Evolutionary conservation across 2,888 invertebrate genomes (phyloP).

Genomic region (Idaea biselata): DNA sequence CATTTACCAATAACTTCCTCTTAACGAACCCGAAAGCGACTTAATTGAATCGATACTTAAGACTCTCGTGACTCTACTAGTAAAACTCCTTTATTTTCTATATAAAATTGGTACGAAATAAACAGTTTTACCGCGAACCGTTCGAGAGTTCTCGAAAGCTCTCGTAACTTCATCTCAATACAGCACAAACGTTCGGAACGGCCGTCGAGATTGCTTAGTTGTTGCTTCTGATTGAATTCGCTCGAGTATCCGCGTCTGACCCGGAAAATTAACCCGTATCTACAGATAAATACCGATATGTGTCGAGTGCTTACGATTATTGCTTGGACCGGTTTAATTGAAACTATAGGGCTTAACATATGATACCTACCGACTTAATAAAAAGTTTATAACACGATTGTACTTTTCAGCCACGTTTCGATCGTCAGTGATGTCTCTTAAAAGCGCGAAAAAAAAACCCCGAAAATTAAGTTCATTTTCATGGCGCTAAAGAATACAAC

Average conservation of each 20-base stretch:
- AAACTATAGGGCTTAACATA: background rate
- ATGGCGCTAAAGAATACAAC: too few species aligned
- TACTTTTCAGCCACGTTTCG: too few species aligned
- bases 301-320: slow-evolving; percentile 55
- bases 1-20: background rate
- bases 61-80: background rate
- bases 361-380: too few species aligned
- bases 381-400: too few species aligned
- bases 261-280: slow-evolving; percentile 63
- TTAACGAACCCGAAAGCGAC: background rate
- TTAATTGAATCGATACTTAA: background rate
- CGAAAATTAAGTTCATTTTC: too few species aligned
- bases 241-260: slow-evolving; percentile 48
- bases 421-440: too few species aligned
- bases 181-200: slow-evolving; percentile 64
- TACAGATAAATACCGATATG: slow-evolving; percentile 62
- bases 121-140: slow-evolving; percentile 51
- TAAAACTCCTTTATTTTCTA: background rate
- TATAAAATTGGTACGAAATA: slow-evolving; percentile 20
- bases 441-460: too few species aligned
- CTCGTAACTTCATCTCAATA: slow-evolving; percentile 67
- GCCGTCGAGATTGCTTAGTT: slow-evolving; percentile 68
- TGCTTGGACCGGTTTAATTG: slow-evolving; percentile 32
- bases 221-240: slow-evolving; percentile 76
- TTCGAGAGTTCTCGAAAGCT: slow-evolving; percentile 52